phyloP scores from a whole-genome alignment of 2,113 vertebrate genomes.

The Rhinopithecus roxellana region DNA sequence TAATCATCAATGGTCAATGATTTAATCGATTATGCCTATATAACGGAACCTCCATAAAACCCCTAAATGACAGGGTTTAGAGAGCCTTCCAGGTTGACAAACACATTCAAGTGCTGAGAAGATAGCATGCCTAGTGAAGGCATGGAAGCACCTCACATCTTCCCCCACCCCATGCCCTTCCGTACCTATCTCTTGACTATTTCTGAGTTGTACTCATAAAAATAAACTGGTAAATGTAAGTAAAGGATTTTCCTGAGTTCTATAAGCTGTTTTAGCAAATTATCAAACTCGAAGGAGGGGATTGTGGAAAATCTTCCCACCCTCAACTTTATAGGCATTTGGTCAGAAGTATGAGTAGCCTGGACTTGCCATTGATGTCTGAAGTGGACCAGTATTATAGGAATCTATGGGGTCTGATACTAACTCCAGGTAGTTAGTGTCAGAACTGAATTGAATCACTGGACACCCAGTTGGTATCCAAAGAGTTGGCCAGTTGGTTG shows the following conservation, averaged over 20 bases:
- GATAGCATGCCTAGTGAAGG: rapidly evolving
- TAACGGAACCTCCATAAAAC: neutral
- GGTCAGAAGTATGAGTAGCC: neutral
- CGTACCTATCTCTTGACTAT: neutral
- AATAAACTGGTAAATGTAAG: neutral
- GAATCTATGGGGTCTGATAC: neutral
- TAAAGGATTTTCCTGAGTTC: neutral
- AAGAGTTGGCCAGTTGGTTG: neutral
- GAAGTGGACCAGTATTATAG: too few species aligned
- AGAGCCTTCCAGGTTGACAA: neutral
- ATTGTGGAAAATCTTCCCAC: neutral
- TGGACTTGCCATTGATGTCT: neutral
- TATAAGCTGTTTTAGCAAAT: neutral
- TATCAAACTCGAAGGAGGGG: neutral
- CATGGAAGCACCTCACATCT: too few species aligned
- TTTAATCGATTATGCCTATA: neutral
- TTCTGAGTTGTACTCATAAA: neutral
- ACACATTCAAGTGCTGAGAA: neutral
- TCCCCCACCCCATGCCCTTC: neutral
- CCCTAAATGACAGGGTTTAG: neutral
- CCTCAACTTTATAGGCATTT: neutral
- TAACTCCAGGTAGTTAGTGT: neutral
- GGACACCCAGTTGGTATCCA: neutral
- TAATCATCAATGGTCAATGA: neutral
- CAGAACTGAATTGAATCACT: neutral